These are phyloP conservation scores for Tichodroma muraria DNA, from an alignment of 2,113 vertebrate species.

Conservation along the genomic window DNA sequence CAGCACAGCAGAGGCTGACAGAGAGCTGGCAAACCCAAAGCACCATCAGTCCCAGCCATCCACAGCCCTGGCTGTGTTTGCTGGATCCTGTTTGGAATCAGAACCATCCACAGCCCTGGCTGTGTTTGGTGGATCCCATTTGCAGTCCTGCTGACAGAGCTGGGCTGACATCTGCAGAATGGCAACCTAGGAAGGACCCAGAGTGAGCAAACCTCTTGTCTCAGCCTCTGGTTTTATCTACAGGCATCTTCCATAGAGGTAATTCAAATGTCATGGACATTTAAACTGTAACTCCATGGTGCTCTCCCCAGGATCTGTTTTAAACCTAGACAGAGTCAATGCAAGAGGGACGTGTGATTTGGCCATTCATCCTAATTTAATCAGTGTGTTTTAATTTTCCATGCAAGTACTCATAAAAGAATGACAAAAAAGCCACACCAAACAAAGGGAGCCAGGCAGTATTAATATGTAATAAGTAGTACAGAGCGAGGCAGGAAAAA, in stretches of 20 bases:
- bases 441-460: background rate
- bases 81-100: no score
- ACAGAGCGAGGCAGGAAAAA: background rate
- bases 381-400: background rate
- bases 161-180: background rate
- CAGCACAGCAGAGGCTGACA: no score
- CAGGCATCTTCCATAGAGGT: background rate
- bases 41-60: no score
- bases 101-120: no score
- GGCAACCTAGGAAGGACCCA: background rate
- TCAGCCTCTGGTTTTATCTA: background rate
- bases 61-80: no score
- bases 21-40: no score
- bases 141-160: background rate
- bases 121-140: no score
- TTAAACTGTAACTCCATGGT: background rate
- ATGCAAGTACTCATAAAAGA: background rate
- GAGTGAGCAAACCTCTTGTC: background rate
- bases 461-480: background rate
- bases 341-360: background rate
- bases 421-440: conserved; percentile 17
- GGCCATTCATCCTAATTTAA: background rate
- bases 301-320: background rate
- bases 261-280: background rate
- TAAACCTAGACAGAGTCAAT: background rate